These are phyloP conservation scores for Pandion haliaetus DNA, from an alignment of 2,113 vertebrate genomes.

Conservation along the genomic window DNA sequence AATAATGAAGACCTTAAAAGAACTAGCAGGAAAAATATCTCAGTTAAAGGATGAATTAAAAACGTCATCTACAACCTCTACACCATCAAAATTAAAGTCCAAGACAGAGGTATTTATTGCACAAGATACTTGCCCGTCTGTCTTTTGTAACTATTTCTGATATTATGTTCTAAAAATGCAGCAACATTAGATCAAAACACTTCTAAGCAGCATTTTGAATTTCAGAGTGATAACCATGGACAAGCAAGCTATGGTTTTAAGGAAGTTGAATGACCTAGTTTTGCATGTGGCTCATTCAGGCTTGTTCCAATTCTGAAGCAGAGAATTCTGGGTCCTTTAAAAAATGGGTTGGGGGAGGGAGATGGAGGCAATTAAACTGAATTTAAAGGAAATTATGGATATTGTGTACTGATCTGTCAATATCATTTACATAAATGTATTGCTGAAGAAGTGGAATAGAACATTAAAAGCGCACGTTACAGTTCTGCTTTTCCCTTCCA, in stretches of 20 bases:
- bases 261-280: not conserved
- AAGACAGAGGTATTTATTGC: constrained; percentile 86
- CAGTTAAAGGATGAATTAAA: constrained; percentile 94
- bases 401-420: fast-evolving
- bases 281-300: not conserved
- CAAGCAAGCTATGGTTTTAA: not conserved
- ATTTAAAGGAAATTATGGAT: not conserved
- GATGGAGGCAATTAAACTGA: not conserved
- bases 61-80: constrained; percentile 75
- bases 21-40: constrained; percentile 91
- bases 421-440: not conserved
- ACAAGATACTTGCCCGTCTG: not conserved
- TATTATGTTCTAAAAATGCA: not conserved
- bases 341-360: not conserved
- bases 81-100: constrained; percentile 85
- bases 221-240: not conserved
- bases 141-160: not conserved
- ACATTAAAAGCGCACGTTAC: not conserved
- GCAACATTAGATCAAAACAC: not conserved
- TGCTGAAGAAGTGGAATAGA: not conserved
- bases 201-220: not conserved
- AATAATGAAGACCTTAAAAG: constrained; percentile 97
- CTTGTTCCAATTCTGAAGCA: not conserved
- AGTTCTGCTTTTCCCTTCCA: not conserved
- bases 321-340: not conserved